phyloP scores from a whole-genome alignment of 1,140 invertebrate species.

The Sycophaga agraensis region DNA sequence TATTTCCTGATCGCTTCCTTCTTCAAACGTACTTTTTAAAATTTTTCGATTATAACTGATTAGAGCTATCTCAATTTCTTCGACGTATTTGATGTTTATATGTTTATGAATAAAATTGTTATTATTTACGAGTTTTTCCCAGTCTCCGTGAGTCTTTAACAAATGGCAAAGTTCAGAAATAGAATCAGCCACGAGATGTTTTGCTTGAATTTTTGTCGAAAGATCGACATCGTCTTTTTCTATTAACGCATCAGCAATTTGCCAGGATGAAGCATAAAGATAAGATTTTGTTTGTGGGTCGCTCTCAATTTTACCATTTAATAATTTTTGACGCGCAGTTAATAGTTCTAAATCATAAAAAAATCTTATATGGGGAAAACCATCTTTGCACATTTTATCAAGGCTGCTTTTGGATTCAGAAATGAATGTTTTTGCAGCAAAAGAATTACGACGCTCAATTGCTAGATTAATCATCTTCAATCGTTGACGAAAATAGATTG shows the following conservation, averaged over 20 bases:
- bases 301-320: neutral
- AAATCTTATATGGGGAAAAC: neutral
- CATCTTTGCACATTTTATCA: neutral
- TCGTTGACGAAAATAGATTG: neutral
- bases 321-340: neutral
- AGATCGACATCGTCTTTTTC: neutral
- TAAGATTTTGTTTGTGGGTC: neutral
- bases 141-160: neutral
- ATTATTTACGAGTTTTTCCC: neutral
- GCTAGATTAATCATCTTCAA: neutral
- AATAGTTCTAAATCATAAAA: neutral
- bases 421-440: neutral
- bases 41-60: neutral
- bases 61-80: neutral
- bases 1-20: neutral
- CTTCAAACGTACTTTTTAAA: neutral
- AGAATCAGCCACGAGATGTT: neutral
- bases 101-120: neutral
- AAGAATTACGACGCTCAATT: neutral
- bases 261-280: neutral
- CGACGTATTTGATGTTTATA: neutral
- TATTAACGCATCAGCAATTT: neutral
- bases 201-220: neutral
- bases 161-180: neutral
- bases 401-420: neutral